A percentile compares a stretch with the other conserved stretches of the same genome.
These are phyloP conservation scores for Luperina nickerlii DNA, from an alignment of 2,888 invertebrate species.

Conservation along the genomic window DNA sequence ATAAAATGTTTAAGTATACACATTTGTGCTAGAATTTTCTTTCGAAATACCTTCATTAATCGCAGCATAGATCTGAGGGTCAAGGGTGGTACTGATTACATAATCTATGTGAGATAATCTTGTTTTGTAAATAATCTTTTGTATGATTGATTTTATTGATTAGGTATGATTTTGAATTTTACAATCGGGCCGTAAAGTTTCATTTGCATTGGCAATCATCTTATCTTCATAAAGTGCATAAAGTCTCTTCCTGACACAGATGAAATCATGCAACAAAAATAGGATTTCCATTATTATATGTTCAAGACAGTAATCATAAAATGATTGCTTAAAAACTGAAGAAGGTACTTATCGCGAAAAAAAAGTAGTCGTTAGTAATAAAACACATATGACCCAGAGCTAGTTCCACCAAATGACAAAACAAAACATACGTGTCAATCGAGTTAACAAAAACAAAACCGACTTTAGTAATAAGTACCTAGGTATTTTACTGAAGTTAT, in stretches of 20 bases:
- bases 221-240: conserved; percentile 5
- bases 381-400: not conserved
- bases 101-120: conserved; percentile 35
- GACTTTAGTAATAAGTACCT: not conserved
- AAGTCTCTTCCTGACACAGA: conserved; percentile 25
- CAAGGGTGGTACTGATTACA: conserved; percentile 41
- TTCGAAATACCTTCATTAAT: conserved; percentile 45
- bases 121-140: conserved; percentile 25
- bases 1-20: conserved; percentile 32
- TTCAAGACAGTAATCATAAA: not conserved
- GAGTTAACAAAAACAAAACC: not conserved
- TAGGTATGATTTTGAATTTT: conserved; percentile 11
- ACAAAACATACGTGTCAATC: not conserved
- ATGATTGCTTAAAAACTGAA: not conserved
- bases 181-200: not conserved
- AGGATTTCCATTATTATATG: not conserved
- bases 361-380: not conserved
- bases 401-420: conserved; percentile 3
- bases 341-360: not conserved
- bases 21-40: conserved; percentile 53
- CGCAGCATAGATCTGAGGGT: conserved; percentile 30
- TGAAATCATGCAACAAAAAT: conserved; percentile 15
- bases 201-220: conserved; percentile 17
- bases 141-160: not conserved
- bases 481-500: not conserved